Base-by-base conservation (phyloP, 2,888 invertebrate genomes). In the Leuctra nigra region DNA sequence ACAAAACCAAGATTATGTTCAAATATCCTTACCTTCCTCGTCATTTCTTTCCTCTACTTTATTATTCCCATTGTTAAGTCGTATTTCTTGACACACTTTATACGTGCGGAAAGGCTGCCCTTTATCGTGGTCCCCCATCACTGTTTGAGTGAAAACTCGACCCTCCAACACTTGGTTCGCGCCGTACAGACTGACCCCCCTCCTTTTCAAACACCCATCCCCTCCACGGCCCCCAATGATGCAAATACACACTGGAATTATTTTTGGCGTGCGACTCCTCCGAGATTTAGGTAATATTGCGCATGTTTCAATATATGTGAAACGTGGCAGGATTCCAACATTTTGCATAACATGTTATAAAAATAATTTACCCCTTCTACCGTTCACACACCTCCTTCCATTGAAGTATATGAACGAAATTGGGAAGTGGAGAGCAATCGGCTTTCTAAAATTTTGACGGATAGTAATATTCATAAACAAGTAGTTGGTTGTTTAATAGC, bases 51-150 rank as follows among this genome's bases (percentile, higher is more conserved):
- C n/a, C n/a, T n/a, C n/a, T n/a, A n/a, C n/a, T n/a, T 23, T 14
- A 50, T 20, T 13, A 50, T 36, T 23, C 29, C 36, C 14, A 36
- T 60, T 61, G 60, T 67, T 64, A 56, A 71, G 64, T 61, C 67
- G 66, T 61, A 72, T 71, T 62, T 72, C 70, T 61, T 71, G 71
- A 61, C 66, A 70, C 62, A 70, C 71, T 68, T 71, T 71, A 63
- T 69, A 64, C 61, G 62, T 63, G 35, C 59, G 56, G 22, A 59
- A 62, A 36, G 63, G 61, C 33, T 56, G 58, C 25, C 55, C 54
- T 54, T 60, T 58, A 50, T 58, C 60, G 53, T 55, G 58, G 44
- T 63, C 63, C 18, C 57, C 63, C 63, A 62, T 62, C 41, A 52
- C 59, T 35, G 46, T 3, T 46, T 13, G 22, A n/a, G 16, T 46